These are phyloP conservation scores for Strongylocentrotus purpuratus DNA, from an alignment of 35 echinoderm and acorn worm species.

Conservation along the genomic window DNA sequence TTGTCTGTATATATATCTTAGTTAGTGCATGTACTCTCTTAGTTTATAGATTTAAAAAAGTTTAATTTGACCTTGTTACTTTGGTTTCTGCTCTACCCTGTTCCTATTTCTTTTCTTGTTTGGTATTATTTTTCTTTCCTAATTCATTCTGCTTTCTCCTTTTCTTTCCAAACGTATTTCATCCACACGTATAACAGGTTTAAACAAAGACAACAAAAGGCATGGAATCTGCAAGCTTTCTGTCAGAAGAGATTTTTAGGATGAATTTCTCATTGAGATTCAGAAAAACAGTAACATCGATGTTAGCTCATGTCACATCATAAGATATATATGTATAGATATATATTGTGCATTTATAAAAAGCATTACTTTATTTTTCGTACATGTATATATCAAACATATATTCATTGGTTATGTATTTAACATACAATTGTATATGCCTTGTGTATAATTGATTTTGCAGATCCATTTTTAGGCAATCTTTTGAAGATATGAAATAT, in stretches of 20 bases:
- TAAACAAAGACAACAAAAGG: not conserved
- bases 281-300: not conserved
- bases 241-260: not conserved
- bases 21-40: too few species aligned
- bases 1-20: too few species aligned
- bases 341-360: not conserved
- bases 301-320: not conserved
- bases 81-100: too few species aligned
- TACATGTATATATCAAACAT: not conserved
- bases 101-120: too few species aligned
- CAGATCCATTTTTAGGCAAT: too few species aligned
- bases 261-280: not conserved
- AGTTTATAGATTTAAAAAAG: too few species aligned
- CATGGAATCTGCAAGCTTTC: not conserved
- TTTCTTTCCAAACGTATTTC: not conserved
- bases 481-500: not conserved
- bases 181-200: not conserved
- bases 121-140: too few species aligned
- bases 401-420: not conserved
- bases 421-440: not conserved
- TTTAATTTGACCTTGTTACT: too few species aligned
- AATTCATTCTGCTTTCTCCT: too few species aligned
- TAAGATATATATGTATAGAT: not conserved
- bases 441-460: too few species aligned
- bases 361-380: not conserved